Base-by-base conservation (phyloP, 2,797 vertebrate species). In the Enteromius mattozi region DNA sequence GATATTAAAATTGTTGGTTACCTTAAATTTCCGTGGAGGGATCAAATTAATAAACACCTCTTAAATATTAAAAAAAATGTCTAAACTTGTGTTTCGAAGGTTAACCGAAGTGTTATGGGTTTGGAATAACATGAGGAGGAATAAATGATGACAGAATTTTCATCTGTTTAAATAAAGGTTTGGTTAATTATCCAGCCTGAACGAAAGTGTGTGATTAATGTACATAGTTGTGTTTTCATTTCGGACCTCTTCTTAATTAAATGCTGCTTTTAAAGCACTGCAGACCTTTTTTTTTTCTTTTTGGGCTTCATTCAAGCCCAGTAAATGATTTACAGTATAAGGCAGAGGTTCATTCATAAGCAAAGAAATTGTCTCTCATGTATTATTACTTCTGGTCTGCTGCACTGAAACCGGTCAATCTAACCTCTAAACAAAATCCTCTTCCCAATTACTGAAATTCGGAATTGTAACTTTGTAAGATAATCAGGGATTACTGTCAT, bases 361-460 rank as follows among this genome's bases (percentile, higher is more conserved):
- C 14, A 2, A 37, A 61, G 9, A 84, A 49, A 71, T 63, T 9
- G 76, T 42, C 82, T 59, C 17, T 83, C 6, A 68, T 78, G 78
- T 35, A 78, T 33, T 71, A 33, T 61, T 40, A 72, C 51, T 63
- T 79, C 47, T 79, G 54, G 30, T 63, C 40, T 61, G 51, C 21
- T 76, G 4, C 35, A 5, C 17, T 84, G 4, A 65, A 69, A 83
- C 17, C 27, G 5, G 27, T 45, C 75, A 19, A 78, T 83, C 47
- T 59, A 47, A 45, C 61, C 61, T 71, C 66, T 37, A 84, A 79
- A 84, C 72, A 84, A 84, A 78, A 71, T 72, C 76, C 54, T 72
- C 42, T 49, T 61, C 30, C 68, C 76, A 79, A 79, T 79, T 65
- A 63, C 75, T 69, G 40, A 45, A 78, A 78, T 84, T 19, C 1